Base-by-base conservation (phyloP, 2,888 invertebrate genomes). In the Caenorhabditis japonica region DNA sequence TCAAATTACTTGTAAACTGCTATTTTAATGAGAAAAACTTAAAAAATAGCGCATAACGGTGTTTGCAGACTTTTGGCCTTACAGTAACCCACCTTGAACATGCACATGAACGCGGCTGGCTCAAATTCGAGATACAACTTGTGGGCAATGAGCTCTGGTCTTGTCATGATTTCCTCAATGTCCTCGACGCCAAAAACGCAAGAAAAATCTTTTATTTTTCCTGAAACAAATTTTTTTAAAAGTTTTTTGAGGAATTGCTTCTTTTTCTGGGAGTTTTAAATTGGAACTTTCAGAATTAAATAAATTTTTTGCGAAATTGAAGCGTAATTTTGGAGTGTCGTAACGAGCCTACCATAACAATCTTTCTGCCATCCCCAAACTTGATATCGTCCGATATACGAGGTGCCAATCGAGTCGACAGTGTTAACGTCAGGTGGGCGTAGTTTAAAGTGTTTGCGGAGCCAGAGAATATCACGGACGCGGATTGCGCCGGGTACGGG, bases 161-260 rank as follows among this genome's bases (percentile, higher is more conserved):
- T 47, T 19, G 66, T 76, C 51, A 69, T 46, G 15, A 79, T 64
- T 23, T 69, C 73, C 27, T 76, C 71, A 36, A 79, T 70, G 36
- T 79, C 79, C n/a, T 47, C 69, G 8, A 79, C 75, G 13, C 79
- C 79, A 15, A 70, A 79, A n/a, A 79, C 76, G 41, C 79, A 79
- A 7, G 76, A 76, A 23, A 46, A 75, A 51, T 61, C 68, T 53
- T 64, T 78, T 36, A 78, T 64, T 51, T 71, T 76, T 15, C 77
- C 77, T 77, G 72, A 27, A 71, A 56, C 10, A 34, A 7, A 10
- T 30, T 30, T 10, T 30, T 19, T 5, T 5, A 27, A 30, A 19
- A 27, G 34, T 25, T 47, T 36, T 1, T 36, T 3, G 15, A n/a
- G n/a, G n/a, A n/a, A n/a, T n/a, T 1, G 7, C 17, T 21, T 4